Percentiles rank a stretch among this genome's conserved stretches.
Evolutionary conservation across 2,888 invertebrate species (phyloP).

Genomic region (Aphodius granarius): DNA sequence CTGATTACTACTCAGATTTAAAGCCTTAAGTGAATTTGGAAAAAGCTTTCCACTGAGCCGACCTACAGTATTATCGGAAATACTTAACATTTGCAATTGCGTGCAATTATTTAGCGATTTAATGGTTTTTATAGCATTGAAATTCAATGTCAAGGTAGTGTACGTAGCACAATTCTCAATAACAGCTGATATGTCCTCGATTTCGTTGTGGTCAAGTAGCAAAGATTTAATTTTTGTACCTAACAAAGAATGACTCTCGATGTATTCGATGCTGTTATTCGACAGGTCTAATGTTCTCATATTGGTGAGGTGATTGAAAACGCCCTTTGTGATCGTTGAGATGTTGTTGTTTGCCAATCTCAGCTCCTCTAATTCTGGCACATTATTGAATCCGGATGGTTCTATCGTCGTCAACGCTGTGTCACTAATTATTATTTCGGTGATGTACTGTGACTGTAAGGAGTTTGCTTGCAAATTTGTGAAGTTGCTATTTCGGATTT

Average conservation of each 20-base stretch:
- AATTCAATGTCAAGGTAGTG: neutral
- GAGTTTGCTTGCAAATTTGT: neutral
- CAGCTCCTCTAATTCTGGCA: neutral
- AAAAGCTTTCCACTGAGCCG: neutral
- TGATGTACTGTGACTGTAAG: neutral
- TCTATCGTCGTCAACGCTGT: neutral
- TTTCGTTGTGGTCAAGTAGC: neutral
- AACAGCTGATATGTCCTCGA: neutral
- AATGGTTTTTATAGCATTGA: neutral
- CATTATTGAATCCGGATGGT: neutral
- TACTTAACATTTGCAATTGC: neutral
- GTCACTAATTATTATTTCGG: neutral
- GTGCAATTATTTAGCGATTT: neutral
- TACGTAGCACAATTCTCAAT: neutral
- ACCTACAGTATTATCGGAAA: neutral
- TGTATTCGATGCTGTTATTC: neutral
- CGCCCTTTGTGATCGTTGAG: neutral
- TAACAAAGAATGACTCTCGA: neutral
- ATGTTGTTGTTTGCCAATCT: neutral
- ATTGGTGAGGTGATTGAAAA: neutral
- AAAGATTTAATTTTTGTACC: neutral
- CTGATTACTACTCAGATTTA: neutral
- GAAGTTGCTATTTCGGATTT: neutral
- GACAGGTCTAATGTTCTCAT: neutral
- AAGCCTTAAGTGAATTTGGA: neutral